Base-by-base conservation (phyloP, 2,797 vertebrate genomes). In the Gila robusta region DNA sequence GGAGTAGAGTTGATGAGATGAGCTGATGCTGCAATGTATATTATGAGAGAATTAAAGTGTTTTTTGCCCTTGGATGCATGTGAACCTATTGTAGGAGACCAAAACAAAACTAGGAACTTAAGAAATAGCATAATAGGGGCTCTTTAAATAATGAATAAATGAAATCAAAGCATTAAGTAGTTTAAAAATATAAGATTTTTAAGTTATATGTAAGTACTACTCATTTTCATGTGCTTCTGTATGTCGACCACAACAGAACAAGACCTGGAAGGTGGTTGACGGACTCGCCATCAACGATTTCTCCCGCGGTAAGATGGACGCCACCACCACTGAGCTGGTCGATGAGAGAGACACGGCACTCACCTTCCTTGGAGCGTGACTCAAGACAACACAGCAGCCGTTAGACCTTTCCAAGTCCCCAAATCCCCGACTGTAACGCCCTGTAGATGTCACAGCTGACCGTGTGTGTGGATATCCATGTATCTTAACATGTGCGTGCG, bases 341-440 rank as follows among this genome's bases (percentile, higher is more conserved):
- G 98, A 99, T 71, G 98, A 99, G 95, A 95, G 98, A 66, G 96
- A 99, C 93, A 97, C 96, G 0, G 97, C 98, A 28, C 82, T 98
- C 94, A 95, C 97, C 91, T 99, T 98, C 91, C 92, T 96, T 85
- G 90, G 92, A 47, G 93, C 92, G 88, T 99, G 97, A 99, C 97
- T 97, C 41, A 54, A 37, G 1, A 28, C 92, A 67, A 10, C 90
- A 59, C 87, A 14, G 74, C 93, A 90, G 86, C 89, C 84, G 72
- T 72, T 91, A 86, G 94, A 91, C 87, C 70, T 91, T 87, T 92
- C 88, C 54, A 95, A 95, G 88, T 86, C 93, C 74, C 91, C 92
- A 59, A 71, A 89, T 93, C 97, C 97, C 71, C 96, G 94, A 93
- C 97, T 99, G 87, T 99, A 92, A 95, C 94, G 83, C 90, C 82